Base-by-base conservation (phyloP, 2,113 vertebrate species). In the Lucifuga dentata region DNA sequence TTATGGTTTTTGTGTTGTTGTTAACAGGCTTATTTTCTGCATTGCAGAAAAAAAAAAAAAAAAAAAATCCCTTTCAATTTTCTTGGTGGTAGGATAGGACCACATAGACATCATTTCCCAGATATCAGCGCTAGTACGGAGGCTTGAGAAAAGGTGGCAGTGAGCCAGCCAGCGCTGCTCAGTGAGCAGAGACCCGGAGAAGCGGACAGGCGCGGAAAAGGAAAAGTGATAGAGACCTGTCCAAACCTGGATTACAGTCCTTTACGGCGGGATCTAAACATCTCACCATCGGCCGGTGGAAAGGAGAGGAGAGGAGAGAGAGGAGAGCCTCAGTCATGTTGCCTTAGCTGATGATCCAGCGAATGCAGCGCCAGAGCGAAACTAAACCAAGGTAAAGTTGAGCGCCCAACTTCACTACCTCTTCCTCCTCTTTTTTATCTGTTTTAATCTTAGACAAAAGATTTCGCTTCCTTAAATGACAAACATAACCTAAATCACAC, bases 91-190 rank as follows among this genome's bases (percentile, higher is more conserved):
- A 38, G 50, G 52, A 44, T 13, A 46, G 5, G 12, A 6, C 45
- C 29, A 44, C 51, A 32, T 53, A 80, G 80, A 92, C 90, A 65
- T 65, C 40, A 90, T 90, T 91, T 89, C 88, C 91, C 92, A 86
- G 75, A 83, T 59, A 55, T 66, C 90, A 84, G 61, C 73, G 46
- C 81, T 58, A 46, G 43, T 68, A 39, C 79, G 36, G 12, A 57
- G 68, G 46, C 41, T 51, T 5, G 51, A 81, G 65, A 39, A 74
- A 66, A 78, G 66, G 76, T 83, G 80, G 88, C 69, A 81, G 59
- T 0, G 57, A 72, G 68, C 84, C 81, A 83, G 61, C 16, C 55
- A 23, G 48, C 29, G 11, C 50, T 53, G 53, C 29, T 76, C 68
- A 72, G 62, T 17, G 78, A 68, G 5, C 79, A 3, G 44, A 68